Evolutionary conservation across 2,888 invertebrate species (phyloP), one percentile per base, ranked within the genome.

Genomic region (Serripes groenlandicus): DNA sequence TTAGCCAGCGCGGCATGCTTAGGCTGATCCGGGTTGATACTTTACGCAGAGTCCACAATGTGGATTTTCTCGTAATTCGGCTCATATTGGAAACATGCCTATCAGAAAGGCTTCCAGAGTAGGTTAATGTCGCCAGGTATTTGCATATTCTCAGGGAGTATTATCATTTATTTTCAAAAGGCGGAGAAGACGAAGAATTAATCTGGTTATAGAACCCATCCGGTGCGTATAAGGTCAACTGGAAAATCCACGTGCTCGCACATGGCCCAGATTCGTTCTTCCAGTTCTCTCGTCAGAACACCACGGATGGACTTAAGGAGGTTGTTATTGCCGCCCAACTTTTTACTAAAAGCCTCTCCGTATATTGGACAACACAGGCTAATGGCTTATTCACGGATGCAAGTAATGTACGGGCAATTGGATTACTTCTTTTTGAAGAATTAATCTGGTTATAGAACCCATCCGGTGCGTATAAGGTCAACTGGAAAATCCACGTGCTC

Each of bases 371-470:
- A 7, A 89, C 88, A 35, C 81, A 86, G 30, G 11, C 77, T 3
- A 75, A 76, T 35, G 84, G 82, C 15, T 62, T 79, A 5, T 91
- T 89, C 89, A 77, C 83, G 18, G 86, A 91, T 49, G 15, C 76
- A 2, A 72, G 85, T 15, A 85, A 86, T 86, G 90, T 90, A n/a
- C n/a, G n/a, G n/a, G n/a, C n/a, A n/a, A n/a, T n/a, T n/a, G n/a
- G n/a, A n/a, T n/a, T n/a, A n/a, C n/a, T n/a, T n/a, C n/a, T n/a
- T n/a, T n/a, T n/a, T n/a, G 86, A 88, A 30, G 82, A 91, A 71
- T 73, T 92, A 30, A 56, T 92, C 11, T 92, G 92, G 92, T 84
- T 91, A 30, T 88, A 90, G 60, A 90, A 91, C 52, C 90, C 92
- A 11, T 70, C 79, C 1, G 82, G 85, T 30, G 77, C 80, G 21